Evolutionary conservation across 2,888 invertebrate species (phyloP), one percentile per base, ranked within the genome.

Genomic region (Altica lythri): DNA sequence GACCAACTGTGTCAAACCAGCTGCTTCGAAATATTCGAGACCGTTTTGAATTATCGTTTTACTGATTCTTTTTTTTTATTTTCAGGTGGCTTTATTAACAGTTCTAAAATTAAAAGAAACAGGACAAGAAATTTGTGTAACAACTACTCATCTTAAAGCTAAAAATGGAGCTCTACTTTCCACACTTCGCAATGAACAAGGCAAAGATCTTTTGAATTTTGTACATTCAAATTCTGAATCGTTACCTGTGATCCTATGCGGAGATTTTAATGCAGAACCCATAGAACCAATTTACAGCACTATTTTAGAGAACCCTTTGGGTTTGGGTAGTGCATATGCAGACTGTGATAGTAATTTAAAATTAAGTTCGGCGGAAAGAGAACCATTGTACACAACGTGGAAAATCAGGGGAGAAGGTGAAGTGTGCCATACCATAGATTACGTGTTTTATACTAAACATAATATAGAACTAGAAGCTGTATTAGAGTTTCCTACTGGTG

Each of bases 261-360:
- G 89, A 0, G 89, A 90, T 72, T 89, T 90, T 69, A 90, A 90
- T 72, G 89, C 88, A 0, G 86, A 86, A 69, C 87, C 87, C 1
- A 78, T 74, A 2, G 89, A 90, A 70, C 85, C 86, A 1, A 82
- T 89, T 2, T 88, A 89, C 69, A 71, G 76, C 16, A 84, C 85
- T 1, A 48, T 61, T 35, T 72, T 82, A 58, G 75, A 78, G 57
- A 72, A 73, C 57, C 58, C 69, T 1, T 59, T 81, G 1, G 73
- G 74, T 27, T 65, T 82, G 10, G 74, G 79, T 43, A 82, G 82
- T 62, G 82, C 82, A 16, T 83, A 83, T 71, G 79, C 82, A 0
- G 79, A 80, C 57, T 67, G 71, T 57, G 61, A 63, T 56, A 55
- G 9, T 35, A 53, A 53, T 29, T 22, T 22, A 16, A 63, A 55